A percentile compares a stretch with the other conserved stretches of the same genome.
These are phyloP conservation scores for Microcebus griseorufus DNA, from an alignment of 2,113 vertebrate species.

Conservation along the genomic window DNA sequence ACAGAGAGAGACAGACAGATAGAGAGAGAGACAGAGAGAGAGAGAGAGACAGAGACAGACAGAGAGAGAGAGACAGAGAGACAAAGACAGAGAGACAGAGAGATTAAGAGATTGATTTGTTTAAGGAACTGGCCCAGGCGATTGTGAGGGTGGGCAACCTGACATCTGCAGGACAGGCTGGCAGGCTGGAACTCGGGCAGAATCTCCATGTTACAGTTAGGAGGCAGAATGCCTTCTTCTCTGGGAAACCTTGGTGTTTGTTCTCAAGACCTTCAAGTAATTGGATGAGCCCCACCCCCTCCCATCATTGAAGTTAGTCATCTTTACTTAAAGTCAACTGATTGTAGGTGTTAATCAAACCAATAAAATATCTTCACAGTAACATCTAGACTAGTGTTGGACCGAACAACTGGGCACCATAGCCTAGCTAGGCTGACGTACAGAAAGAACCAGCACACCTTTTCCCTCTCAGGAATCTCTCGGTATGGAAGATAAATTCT, in stretches of 20 bases:
- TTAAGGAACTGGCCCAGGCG: background rate
- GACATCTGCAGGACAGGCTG: background rate
- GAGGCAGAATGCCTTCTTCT: background rate
- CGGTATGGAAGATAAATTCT: background rate
- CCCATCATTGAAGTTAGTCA: background rate
- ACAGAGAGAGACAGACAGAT: background rate
- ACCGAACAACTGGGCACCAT: background rate
- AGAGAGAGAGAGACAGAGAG: background rate
- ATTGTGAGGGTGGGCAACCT: background rate
- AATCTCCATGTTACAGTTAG: background rate
- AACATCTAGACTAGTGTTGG: background rate
- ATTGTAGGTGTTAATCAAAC: background rate
- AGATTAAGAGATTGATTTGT: background rate
- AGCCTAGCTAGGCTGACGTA: background rate
- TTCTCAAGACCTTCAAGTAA: background rate
- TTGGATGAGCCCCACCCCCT: background rate
- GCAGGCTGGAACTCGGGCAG: background rate
- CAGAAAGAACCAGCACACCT: background rate
- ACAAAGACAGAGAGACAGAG: background rate
- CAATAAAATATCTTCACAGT: background rate
- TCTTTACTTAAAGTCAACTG: background rate
- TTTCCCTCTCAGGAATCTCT: background rate
- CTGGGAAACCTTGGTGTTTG: background rate
- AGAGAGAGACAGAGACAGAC: background rate
- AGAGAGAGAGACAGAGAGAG: background rate